Evolutionary conservation across 2,113 vertebrate genomes (phyloP), one percentile per base, ranked within the genome.

Genomic region (Rhinolophus sinicus): DNA sequence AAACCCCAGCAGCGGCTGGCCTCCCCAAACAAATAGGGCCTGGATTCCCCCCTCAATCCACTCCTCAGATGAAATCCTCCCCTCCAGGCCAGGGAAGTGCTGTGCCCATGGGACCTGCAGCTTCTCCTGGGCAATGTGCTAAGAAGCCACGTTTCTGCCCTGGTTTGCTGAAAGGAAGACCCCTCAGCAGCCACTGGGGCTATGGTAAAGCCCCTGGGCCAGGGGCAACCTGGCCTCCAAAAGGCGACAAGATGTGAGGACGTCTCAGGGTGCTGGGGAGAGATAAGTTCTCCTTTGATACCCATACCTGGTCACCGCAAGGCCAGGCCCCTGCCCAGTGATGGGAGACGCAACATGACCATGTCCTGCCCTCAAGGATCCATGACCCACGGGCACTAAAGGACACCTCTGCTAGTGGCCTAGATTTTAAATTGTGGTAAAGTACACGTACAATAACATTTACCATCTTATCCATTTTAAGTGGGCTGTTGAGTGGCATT

Each of bases 11-110:
- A 13, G 0, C 22, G 7, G 9, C 47, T 7, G 24, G 28, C 47
- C 30, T 24, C 7, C 26, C 14, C 54, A 33, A 7, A 0, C 13
- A 18, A 60, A n/a, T 50, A 30, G 7, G n/a, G 6, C 47, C 80
- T 8, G n/a, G 47, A 5, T 2, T 22, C 22, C 2, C 38, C 2
- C 1, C 22, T 28, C 8, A 21, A 10, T 35, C 26, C 0, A 0
- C 8, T 60, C 54, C 60, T 93, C 44, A 10, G 22, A 19, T 26
- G 8, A n/a, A 28, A 44, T 22, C 30, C 18, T 6, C 10, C 21
- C 12, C 18, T 2, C 52, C 16, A 26, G 6, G 14, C 81, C 47
- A 65, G n/a, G 10, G 15, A 56, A 75, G 50, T 22, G 3, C 9
- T 15, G 4, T 22, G 28, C 44, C 52, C 21, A 2, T 9, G 9